These are phyloP conservation scores for Fukomys damarensis DNA, from an alignment of 2,113 vertebrate genomes.

Conservation along the genomic window DNA sequence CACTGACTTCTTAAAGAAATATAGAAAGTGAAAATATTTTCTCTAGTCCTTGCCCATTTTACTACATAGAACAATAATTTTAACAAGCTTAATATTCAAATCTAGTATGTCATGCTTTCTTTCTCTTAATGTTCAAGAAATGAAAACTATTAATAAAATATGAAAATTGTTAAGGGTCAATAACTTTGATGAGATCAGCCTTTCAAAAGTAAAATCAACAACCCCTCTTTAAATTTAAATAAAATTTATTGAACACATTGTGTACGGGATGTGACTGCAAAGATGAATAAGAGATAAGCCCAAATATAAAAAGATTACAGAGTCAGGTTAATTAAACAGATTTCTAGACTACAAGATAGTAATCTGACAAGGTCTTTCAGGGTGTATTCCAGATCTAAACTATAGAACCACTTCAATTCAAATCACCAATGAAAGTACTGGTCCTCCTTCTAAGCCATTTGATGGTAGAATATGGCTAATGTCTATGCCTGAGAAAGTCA, in stretches of 20 bases:
- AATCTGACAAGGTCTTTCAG: not conserved
- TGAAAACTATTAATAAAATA: conserved; percentile 36
- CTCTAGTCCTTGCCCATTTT: conserved; percentile 18
- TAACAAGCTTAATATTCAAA: conserved; percentile 51
- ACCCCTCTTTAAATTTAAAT: conserved; percentile 34
- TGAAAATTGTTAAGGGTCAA: conserved; percentile 35
- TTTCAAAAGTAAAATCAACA: conserved; percentile 51
- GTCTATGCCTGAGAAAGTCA: conserved; percentile 6
- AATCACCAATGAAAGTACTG: conserved; percentile 3
- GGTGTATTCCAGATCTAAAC: not conserved
- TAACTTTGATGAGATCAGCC: conserved; percentile 30
- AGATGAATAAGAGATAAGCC: not conserved
- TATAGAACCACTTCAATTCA: not conserved
- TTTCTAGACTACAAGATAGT: conserved; percentile 7
- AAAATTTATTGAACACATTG: conserved; percentile 31
- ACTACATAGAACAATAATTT: not conserved
- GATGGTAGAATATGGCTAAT: not conserved
- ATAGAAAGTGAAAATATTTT: conserved; percentile 19
- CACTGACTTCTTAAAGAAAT: conserved; percentile 35
- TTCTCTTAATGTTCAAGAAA: conserved; percentile 39
- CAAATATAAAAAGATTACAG: not conserved
- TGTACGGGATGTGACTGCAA: not conserved
- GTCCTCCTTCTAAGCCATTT: not conserved
- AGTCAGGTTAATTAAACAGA: conserved; percentile 1
- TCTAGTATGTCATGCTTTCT: not conserved